Percentiles rank a stretch among this genome's conserved stretches.
These are phyloP conservation scores for Desmodus rotundus DNA, from an alignment of 2,113 vertebrate genomes.

Conservation along the genomic window DNA sequence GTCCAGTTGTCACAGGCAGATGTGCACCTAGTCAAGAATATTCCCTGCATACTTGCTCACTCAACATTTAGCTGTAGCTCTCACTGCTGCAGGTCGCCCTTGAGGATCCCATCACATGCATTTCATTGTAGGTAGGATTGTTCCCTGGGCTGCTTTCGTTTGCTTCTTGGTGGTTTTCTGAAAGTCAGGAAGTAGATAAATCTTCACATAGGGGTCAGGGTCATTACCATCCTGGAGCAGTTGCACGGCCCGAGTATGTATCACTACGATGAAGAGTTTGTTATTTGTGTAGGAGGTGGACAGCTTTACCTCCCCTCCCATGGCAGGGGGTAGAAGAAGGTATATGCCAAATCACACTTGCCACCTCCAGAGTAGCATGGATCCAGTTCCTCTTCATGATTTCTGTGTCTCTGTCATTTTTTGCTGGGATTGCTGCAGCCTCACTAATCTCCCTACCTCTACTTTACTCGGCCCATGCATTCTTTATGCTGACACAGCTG, in stretches of 20 bases:
- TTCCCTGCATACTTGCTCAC: slow-evolving; percentile 96
- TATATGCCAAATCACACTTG: background rate
- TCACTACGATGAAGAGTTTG: slow-evolving; percentile 97
- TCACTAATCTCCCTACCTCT: background rate
- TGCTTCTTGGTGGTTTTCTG: slow-evolving; percentile 97
- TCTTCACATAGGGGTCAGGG: slow-evolving; percentile 96
- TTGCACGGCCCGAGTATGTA: slow-evolving; percentile 94
- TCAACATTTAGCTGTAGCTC: slow-evolving; percentile 93
- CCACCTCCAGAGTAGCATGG: background rate
- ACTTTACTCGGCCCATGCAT: background rate
- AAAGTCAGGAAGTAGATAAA: slow-evolving; percentile 94
- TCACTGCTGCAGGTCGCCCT: slow-evolving; percentile 91
- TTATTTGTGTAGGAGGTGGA: slow-evolving; percentile 95
- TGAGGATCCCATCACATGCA: slow-evolving; percentile 89
- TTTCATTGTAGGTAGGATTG: slow-evolving; percentile 98
- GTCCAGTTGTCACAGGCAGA: slow-evolving; percentile 87
- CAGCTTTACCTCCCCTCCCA: slow-evolving; percentile 92
- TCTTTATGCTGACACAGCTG: background rate
- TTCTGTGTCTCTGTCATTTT: background rate
- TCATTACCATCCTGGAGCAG: slow-evolving; percentile 92
- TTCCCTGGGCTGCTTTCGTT: slow-evolving; percentile 95
- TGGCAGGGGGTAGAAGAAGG: background rate
- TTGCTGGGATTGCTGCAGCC: background rate
- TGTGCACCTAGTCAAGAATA: slow-evolving; percentile 90
- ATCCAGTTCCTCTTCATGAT: background rate